Conservation (phyloP, 2,888 invertebrate species). For the Leucoma salicis region DNA sequence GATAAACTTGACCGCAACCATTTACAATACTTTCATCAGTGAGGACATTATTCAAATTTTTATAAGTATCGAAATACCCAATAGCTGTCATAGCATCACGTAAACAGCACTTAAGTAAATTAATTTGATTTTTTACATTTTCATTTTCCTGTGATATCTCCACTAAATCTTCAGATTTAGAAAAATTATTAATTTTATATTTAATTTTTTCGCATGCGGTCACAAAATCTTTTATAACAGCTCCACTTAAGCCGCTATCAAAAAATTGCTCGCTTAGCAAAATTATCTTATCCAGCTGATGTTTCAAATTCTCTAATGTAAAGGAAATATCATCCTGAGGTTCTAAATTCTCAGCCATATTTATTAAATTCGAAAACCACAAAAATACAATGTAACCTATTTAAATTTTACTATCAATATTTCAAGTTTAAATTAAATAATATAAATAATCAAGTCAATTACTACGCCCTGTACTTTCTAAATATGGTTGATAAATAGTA, state of each 20-base stretch:
- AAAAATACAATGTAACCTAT: background rate
- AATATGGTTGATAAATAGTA: too few relatives aligned
- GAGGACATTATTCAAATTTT: background rate
- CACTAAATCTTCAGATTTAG: background rate
- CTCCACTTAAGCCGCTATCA: background rate
- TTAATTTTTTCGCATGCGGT: background rate
- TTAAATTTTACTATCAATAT: background rate
- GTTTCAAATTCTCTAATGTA: background rate
- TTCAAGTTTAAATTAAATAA: background rate
- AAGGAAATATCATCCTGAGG: background rate
- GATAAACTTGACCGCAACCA: background rate
- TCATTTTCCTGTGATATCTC: background rate
- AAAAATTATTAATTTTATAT: background rate
- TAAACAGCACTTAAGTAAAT: background rate
- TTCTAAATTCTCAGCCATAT: background rate
- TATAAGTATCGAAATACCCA: background rate
- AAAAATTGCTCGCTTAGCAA: background rate
- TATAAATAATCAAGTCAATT: background rate
- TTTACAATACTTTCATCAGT: background rate
- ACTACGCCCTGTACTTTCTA: too few relatives aligned
- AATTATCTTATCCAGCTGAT: background rate
- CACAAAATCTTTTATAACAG: background rate
- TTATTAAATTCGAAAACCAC: background rate
- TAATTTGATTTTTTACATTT: background rate
- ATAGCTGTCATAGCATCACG: background rate